phyloP scores from a whole-genome alignment of 2,113 vertebrate genomes.

The Motacilla tschutschensis region DNA sequence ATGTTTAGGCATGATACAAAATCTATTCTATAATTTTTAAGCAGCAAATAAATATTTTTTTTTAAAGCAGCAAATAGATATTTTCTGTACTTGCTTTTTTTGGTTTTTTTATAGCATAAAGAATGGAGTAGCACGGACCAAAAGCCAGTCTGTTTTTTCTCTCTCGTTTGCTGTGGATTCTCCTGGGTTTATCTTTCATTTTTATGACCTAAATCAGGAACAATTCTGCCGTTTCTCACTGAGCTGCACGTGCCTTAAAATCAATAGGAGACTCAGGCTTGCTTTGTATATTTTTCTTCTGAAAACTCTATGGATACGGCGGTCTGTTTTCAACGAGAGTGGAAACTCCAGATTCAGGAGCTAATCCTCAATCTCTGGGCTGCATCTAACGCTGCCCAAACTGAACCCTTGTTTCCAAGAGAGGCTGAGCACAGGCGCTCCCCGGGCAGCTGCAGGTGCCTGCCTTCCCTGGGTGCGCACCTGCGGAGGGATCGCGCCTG shows the following conservation, averaged over 20 bases:
- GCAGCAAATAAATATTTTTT: neutral
- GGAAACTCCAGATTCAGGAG: constrained; percentile 3
- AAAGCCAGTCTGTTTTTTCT: neutral
- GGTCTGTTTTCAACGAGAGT: neutral
- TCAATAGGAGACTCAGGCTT: neutral
- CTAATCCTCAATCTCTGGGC: neutral
- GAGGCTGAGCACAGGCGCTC: neutral
- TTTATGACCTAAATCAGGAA: neutral
- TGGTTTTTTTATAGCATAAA: neutral
- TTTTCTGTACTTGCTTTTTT: neutral
- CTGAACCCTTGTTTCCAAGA: neutral
- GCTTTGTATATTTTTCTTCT: neutral
- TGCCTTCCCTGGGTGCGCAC: neutral
- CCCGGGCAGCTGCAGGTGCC: neutral
- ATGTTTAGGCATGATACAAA: neutral
- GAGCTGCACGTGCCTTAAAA: neutral
- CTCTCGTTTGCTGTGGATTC: neutral
- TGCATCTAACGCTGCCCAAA: neutral
- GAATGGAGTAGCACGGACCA: neutral
- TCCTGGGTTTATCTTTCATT: neutral
- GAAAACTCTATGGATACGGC: neutral
- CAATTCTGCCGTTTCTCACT: neutral
- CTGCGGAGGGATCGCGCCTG: neutral
- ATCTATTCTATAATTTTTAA: neutral
- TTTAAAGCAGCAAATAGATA: neutral